Evolutionary conservation across 2,113 vertebrate genomes (phyloP).

Genomic region (Myiozetetes cayanensis): DNA sequence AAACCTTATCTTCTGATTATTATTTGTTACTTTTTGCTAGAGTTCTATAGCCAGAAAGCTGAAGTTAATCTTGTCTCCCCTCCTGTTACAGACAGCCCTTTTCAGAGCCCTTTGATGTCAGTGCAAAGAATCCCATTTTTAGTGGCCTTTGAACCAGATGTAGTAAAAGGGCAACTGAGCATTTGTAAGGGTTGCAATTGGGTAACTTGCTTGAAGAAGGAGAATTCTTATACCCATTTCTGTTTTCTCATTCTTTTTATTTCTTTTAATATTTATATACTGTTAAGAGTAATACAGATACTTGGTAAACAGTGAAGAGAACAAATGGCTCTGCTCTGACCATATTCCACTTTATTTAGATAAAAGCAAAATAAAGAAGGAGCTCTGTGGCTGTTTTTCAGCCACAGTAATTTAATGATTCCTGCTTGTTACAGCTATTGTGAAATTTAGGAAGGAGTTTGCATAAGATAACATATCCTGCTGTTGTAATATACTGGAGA

Average conservation of each 20-base stretch:
- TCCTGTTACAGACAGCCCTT: conserved; percentile 5
- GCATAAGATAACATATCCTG: conserved; percentile 61
- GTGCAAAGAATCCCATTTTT: conserved; percentile 58
- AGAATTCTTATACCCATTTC: not conserved
- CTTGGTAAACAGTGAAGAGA: not conserved
- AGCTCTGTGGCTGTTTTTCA: conserved; percentile 13
- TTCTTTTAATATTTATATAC: not conserved
- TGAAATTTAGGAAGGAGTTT: conserved; percentile 70
- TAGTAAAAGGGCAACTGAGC: conserved; percentile 52
- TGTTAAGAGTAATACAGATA: not conserved
- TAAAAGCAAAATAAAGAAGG: not conserved
- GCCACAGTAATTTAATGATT: conserved; percentile 48
- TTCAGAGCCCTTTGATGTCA: conserved; percentile 54
- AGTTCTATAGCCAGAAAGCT: conserved; percentile 14
- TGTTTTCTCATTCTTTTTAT: not conserved
- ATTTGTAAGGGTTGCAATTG: not conserved
- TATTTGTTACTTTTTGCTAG: conserved; percentile 41
- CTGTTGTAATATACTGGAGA: conserved; percentile 60
- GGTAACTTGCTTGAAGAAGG: conserved; percentile 11
- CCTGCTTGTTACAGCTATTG: conserved; percentile 55
- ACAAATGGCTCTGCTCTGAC: not conserved
- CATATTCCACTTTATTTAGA: not conserved
- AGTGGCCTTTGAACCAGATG: conserved; percentile 62
- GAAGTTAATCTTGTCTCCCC: conserved; percentile 39
- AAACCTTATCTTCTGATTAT: conserved; percentile 17